These are phyloP conservation scores for Harlomillsia oculata DNA, from an alignment of 1,140 invertebrate species.

Conservation along the genomic window DNA sequence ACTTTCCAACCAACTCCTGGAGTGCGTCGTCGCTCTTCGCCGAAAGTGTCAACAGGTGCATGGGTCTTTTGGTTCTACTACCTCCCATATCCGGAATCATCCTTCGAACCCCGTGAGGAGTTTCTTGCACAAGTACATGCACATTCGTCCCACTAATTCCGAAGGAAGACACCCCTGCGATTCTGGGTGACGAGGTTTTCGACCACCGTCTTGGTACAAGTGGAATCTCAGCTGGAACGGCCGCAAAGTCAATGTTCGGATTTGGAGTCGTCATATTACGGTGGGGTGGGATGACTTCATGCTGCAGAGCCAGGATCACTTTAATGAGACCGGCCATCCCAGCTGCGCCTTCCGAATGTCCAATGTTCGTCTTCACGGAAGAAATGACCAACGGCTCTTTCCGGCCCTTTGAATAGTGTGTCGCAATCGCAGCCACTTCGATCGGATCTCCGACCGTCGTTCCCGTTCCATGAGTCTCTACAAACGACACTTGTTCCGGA, in stretches of 20 bases:
- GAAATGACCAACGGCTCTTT: constrained; percentile 45
- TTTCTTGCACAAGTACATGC: constrained; percentile 19
- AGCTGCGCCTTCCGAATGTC: constrained; percentile 48
- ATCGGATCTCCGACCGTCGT: constrained; percentile 41
- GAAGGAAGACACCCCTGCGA: constrained; percentile 18
- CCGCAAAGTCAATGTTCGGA: constrained; percentile 15
- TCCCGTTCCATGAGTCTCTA: constrained; percentile 54
- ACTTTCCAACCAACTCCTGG: constrained; percentile 12
- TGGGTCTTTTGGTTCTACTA: background rate
- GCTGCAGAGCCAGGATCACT: constrained; percentile 6
- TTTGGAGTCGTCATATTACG: constrained; percentile 6
- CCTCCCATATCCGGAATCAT: background rate
- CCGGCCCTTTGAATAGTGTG: constrained; percentile 46
- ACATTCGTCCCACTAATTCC: constrained; percentile 22
- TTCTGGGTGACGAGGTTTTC: background rate
- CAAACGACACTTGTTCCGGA: constrained; percentile 44
- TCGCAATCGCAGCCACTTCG: constrained; percentile 42
- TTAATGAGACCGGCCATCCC: constrained; percentile 21
- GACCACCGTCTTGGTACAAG: background rate
- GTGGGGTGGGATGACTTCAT: constrained; percentile 5
- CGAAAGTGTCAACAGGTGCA: background rate
- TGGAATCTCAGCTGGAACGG: constrained; percentile 16
- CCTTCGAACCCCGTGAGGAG: background rate
- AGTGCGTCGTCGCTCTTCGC: constrained; percentile 14
- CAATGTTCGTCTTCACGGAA: constrained; percentile 52